A percentile compares a stretch with the other conserved stretches of the same genome.
These are phyloP conservation scores for Canis aureus DNA, from an alignment of 2,113 vertebrate species.

Conservation along the genomic window DNA sequence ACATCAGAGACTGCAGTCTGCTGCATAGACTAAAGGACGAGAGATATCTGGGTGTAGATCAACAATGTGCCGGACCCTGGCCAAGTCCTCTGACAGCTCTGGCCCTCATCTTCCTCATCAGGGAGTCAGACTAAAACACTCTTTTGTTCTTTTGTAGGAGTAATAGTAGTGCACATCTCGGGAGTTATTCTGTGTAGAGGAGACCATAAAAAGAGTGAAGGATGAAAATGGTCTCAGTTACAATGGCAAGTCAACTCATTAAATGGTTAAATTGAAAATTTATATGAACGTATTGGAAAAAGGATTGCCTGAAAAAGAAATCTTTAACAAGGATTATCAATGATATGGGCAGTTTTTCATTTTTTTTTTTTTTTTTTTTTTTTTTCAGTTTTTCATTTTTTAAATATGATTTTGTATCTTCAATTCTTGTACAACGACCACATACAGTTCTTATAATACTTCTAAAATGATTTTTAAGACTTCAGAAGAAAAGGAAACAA, in stretches of 20 bases:
- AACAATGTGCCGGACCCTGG: rapidly evolving
- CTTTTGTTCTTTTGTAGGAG: background rate
- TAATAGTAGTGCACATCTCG: rapidly evolving
- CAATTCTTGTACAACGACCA: background rate
- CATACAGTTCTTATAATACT: background rate
- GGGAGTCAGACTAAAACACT: background rate
- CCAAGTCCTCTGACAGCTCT: background rate
- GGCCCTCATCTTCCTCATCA: background rate
- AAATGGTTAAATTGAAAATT: background rate
- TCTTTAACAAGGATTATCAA: background rate
- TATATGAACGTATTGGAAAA: background rate
- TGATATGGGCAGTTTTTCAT: background rate
- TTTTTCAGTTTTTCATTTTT: constrained; percentile 1
- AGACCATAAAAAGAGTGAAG: background rate
- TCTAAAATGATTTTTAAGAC: background rate
- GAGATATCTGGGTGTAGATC: background rate
- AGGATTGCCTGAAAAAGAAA: background rate
- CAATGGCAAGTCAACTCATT: background rate
- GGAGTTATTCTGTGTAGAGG: background rate
- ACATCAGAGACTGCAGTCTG: background rate
- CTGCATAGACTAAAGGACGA: background rate
- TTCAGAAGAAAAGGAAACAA: background rate
- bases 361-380: background rate
- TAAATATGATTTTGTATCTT: background rate
- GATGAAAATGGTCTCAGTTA: background rate